Base-by-base conservation (phyloP, 2,888 invertebrate species). In the Campaea margaritaria region DNA sequence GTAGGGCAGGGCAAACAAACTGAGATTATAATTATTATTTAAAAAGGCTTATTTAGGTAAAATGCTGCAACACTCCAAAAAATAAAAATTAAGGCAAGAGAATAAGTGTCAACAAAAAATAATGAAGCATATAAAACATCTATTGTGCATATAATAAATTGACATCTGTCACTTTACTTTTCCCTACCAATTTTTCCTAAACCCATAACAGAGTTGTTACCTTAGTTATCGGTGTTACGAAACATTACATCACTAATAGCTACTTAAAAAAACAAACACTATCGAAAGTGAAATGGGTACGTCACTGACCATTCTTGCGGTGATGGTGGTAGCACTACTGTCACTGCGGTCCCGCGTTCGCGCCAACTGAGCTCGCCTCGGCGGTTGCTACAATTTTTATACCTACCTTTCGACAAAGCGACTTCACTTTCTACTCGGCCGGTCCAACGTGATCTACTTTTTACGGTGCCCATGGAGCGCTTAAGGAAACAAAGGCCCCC, bases 401-500 rank as follows among this genome's bases (percentile, higher is more conserved):
- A 91, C 82, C 81, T 79, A 81, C 78, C 81, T 79, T 79, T 78
- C 79, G 75, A 78, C 79, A 72, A 74, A 77, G 76, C 75, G 75
- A 87, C 91, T 91, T 92, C 91, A 92, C 91, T 92, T 92, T 92
- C 91, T 90, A 89, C 85, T 67, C 69, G 67, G 81, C 85, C 84
- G 81, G 82, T 82, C 81, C 67, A 75, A 79, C 83, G 73, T 85
- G 89, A 84, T 86, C 88, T 82, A 89, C 88, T 88, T 91, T 87
- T 89, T 65, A 74, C 74, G 77, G 75, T 76, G 72, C 72, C 69
- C 72, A 67, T 77, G 74, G 76, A 78, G 80, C 11, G 7, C 14
- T 38, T 38, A 38, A 21, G 31, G 21, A 34, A 16, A 52, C 27
- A 56, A 55, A 56, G 52, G 56, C 38, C 52, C 48, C 36, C n/a